Evolutionary conservation across 1,140 invertebrate species (phyloP).

Genomic region (Portunus trituberculatus): DNA sequence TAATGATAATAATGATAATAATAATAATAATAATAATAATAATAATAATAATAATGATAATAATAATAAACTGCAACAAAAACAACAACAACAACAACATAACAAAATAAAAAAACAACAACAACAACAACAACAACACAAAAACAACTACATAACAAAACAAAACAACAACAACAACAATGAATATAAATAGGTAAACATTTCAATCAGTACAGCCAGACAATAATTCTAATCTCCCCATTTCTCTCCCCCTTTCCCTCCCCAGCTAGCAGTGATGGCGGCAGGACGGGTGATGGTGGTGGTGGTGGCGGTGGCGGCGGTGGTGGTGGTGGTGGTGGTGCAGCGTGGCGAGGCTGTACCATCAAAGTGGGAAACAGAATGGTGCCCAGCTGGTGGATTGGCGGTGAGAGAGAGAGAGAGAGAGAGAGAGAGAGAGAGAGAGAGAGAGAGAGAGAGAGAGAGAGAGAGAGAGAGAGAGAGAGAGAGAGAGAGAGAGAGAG

Average conservation of each 20-base stretch:
- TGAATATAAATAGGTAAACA: no score
- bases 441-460: background rate
- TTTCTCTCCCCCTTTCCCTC: no score
- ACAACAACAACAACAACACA: no score
- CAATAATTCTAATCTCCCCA: no score
- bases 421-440: conserved; percentile 20
- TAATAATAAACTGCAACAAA: no score
- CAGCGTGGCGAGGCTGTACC: conserved; percentile 23
- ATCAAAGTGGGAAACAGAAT: conserved; percentile 65
- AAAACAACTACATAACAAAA: no score
- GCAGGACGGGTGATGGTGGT: background rate
- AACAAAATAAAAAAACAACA: no score
- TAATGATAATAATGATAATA: background rate
- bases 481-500: background rate
- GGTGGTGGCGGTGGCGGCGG: background rate
- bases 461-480: conserved; percentile 10
- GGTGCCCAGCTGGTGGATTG: conserved; percentile 72
- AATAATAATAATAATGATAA: no score
- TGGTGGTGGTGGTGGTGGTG: conserved; percentile 21
- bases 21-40: no score
- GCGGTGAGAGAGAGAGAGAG: conserved; percentile 45
- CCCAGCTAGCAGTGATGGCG: background rate
- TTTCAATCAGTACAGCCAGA: no score
- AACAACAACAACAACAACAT: no score
- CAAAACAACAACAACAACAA: no score